Evolutionary conservation across 2,113 vertebrate species (phyloP).

Genomic region (Misgurnus mizolepis): DNA sequence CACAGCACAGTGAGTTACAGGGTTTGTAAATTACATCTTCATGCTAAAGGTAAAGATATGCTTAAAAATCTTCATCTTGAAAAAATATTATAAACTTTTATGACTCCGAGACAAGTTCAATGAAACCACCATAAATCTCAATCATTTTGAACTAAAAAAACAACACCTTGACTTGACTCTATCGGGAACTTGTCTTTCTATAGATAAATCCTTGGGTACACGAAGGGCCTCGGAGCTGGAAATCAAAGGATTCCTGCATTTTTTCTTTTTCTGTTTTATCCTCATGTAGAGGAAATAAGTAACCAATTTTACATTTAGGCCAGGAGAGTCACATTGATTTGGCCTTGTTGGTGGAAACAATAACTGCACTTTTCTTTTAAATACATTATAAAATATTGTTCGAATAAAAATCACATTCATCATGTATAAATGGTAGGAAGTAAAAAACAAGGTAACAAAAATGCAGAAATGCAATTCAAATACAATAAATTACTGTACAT

Average conservation of each 20-base stretch:
- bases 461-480: background rate
- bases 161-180: conserved; percentile 49
- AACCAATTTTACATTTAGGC: background rate
- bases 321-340: background rate
- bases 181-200: background rate
- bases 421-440: no score
- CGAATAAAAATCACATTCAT: no score
- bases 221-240: background rate
- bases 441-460: conserved; percentile 10
- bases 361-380: background rate
- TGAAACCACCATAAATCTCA: conserved; percentile 61
- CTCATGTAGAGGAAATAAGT: background rate
- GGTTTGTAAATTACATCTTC: conserved; percentile 42
- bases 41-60: conserved; percentile 64
- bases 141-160: conserved; percentile 38
- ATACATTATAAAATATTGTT: background rate
- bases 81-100: conserved; percentile 67
- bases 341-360: background rate
- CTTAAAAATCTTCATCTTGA: conserved; percentile 62
- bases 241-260: background rate
- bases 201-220: conserved; percentile 23
- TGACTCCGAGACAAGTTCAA: conserved; percentile 52
- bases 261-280: conserved; percentile 5
- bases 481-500: conserved; percentile 7
- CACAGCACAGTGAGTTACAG: conserved; percentile 53